These are phyloP conservation scores for Fragum fragum DNA, from an alignment of 2,888 invertebrate species.

Conservation along the genomic window DNA sequence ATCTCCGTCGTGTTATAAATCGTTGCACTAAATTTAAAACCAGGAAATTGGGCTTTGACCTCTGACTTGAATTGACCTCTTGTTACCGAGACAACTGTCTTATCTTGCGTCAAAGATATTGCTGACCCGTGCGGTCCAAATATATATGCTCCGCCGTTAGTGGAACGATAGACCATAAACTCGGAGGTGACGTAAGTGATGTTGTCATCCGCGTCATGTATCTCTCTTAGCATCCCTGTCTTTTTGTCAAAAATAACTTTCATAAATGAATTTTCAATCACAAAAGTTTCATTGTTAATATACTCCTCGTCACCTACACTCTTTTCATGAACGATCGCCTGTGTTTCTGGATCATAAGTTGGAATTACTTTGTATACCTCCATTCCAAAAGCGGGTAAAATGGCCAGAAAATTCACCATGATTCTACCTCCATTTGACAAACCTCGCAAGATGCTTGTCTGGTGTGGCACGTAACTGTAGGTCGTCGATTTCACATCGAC, in stretches of 20 bases:
- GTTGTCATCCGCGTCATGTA: constrained; percentile 90
- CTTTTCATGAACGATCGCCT: constrained; percentile 8
- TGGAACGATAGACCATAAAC: constrained; percentile 90
- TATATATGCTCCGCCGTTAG: constrained; percentile 85
- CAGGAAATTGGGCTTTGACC: constrained; percentile 90
- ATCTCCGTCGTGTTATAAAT: constrained; percentile 74
- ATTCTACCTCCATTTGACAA: constrained; percentile 80
- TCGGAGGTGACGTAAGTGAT: constrained; percentile 47
- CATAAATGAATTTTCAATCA: constrained; percentile 74
- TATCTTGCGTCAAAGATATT: constrained; percentile 55
- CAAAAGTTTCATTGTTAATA: constrained; percentile 9
- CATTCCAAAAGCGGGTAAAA: constrained; percentile 92
- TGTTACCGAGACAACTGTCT: constrained; percentile 92
- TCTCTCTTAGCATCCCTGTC: constrained; percentile 89
- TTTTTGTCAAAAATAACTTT: constrained; percentile 71
- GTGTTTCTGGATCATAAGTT: neutral
- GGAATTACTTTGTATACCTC: constrained; percentile 89
- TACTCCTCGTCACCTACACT: neutral
- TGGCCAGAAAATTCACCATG: constrained; percentile 91
- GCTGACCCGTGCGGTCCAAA: constrained; percentile 82
- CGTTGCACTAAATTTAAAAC: constrained; percentile 57
- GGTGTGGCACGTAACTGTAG: constrained; percentile 89
- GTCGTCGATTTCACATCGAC: constrained; percentile 89
- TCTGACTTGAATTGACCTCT: constrained; percentile 95
- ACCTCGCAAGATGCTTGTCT: constrained; percentile 86